These are phyloP conservation scores for Calidris pygmaea DNA, from an alignment of 2,113 vertebrate genomes.

Conservation along the genomic window DNA sequence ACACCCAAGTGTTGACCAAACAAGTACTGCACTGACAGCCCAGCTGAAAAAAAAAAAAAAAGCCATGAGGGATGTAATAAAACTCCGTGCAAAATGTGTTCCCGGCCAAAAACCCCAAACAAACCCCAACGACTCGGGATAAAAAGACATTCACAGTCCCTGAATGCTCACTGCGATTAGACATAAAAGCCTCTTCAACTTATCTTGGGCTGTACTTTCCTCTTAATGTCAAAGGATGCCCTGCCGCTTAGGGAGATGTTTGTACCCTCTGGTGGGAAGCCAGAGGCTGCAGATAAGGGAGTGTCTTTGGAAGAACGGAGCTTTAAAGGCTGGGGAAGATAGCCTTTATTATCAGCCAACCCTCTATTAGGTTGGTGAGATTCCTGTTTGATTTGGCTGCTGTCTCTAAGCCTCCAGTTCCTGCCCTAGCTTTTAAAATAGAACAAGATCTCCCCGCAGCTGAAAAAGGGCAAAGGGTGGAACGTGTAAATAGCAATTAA, in stretches of 20 bases:
- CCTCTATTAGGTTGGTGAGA: slow-evolving; percentile 34
- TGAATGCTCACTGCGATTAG: slow-evolving; percentile 51
- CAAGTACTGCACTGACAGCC: slow-evolving; percentile 45
- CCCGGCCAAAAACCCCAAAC: slow-evolving; percentile 7
- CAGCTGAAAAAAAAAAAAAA: neutral
- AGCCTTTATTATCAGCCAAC: slow-evolving; percentile 5
- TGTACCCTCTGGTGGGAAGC: slow-evolving; percentile 32
- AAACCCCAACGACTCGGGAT: slow-evolving; percentile 28
- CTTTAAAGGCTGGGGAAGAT: slow-evolving; percentile 34
- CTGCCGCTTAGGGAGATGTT: neutral
- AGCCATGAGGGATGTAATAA: neutral
- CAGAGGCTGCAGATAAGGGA: slow-evolving; percentile 56
- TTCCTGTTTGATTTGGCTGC: slow-evolving; percentile 43
- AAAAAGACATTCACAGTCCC: slow-evolving; percentile 41
- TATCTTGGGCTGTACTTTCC: slow-evolving; percentile 27
- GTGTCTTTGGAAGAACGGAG: slow-evolving; percentile 30
- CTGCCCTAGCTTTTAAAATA: slow-evolving; percentile 49
- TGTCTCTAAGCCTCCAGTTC: neutral
- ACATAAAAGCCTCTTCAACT: slow-evolving; percentile 50
- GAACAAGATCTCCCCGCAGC: slow-evolving; percentile 4
- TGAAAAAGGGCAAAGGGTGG: slow-evolving; percentile 18
- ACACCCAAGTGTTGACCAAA: slow-evolving; percentile 39
- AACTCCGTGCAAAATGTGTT: slow-evolving; percentile 22
- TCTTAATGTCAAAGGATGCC: slow-evolving; percentile 39
- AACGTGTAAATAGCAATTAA: neutral